Base-by-base conservation (phyloP, 23 tunicate genomes). In the Halocynthia roretzi region DNA sequence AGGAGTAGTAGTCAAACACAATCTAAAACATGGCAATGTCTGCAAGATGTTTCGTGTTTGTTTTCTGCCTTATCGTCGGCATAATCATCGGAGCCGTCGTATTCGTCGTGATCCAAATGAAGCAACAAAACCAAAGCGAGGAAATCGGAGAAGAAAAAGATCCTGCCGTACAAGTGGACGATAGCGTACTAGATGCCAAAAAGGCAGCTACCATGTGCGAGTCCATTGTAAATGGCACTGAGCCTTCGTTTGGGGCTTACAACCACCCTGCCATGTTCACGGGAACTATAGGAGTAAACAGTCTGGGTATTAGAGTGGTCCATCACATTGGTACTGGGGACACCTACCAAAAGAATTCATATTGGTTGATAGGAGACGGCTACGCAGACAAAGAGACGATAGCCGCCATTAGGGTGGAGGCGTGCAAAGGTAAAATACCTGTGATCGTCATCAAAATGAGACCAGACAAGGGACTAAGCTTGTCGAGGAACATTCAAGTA, bases 291-390 rank as follows among this genome's bases (percentile, higher is more conserved):
- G 78, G 78, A 54, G 56, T 54, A 6, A 54, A 22, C 10, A 74
- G 64, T 17, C 17, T 74, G 10, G 17, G 64, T 8, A 54, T 44
- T 21, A 62, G 78, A 8, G 22, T 74, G 8, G 14, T 74, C 50
- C 31, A 44, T 14, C 14, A 22, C 21, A 17, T 54, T n/a, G 63
- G 10, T 8, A 54, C 60, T 18, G 22, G 48, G 17, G 78, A 74
- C 21, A 74, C 78, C 17, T 74, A 74, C 56, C 78, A 74, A 50
- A 74, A 86, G 51, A 85, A 86, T 70, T 76, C 98, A 21, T 78
- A 85, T 58, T 92, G 98, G 98, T 51, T 92, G 54, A 82, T 82
- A 5, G 98, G 98, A 23, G 83, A 92, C 63, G 9, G n/a, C 6
- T 67, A 15, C 10, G 77, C 67, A 21, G 98, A 92, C 70, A 22